Evolutionary conservation across 1,140 invertebrate genomes (phyloP), one percentile per base, ranked within the genome.

Genomic region (Leptonema lineaticorne): DNA sequence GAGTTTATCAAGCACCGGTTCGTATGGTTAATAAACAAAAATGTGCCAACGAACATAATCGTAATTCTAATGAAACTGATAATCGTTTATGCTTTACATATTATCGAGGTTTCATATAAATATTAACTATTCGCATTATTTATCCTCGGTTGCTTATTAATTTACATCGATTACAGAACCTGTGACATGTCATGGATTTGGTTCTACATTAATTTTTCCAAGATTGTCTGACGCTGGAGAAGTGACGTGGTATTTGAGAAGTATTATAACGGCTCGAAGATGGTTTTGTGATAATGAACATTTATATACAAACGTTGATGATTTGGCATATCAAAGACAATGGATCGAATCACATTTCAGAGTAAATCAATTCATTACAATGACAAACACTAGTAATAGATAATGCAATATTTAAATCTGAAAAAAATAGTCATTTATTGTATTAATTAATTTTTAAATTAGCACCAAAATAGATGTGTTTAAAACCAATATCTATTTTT

Each of bases 291-390:
- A 46, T 24, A 24, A 20, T 48, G 27, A 26, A 5, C 2, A 45
- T 18, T 46, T 1, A 1, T 53, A 53, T 53, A 24, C 50, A 11
- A 11, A 4, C 5, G 11, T n/a, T 26, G 24, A 26, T 14, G 50
- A 53, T 26, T 5, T 53, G 4, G 50, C 22, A 1, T 8, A 66
- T 26, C 7, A 4, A 26, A 53, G 50, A 53, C 20, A 5, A 53
- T 53, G 50, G 50, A 53, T 70, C 28, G 69, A 70, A 63, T 70
- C 69, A 3, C 69, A 70, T 48, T 70, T 70, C 33, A 70, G 60
- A 28, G 65, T 67, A 46, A 46, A 46, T 46, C 16, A 8, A 46
- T 7, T 4, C 30, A 11, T n/a, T 11, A 33, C 11, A 33, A 33
- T 33, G 11, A 33, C 11, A 33, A 11, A 33, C 11, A 33, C 30